A percentile compares a stretch with the other conserved stretches of the same genome.
phyloP scores from a whole-genome alignment of 2,888 invertebrate species.

The Zootermopsis nevadensis region DNA sequence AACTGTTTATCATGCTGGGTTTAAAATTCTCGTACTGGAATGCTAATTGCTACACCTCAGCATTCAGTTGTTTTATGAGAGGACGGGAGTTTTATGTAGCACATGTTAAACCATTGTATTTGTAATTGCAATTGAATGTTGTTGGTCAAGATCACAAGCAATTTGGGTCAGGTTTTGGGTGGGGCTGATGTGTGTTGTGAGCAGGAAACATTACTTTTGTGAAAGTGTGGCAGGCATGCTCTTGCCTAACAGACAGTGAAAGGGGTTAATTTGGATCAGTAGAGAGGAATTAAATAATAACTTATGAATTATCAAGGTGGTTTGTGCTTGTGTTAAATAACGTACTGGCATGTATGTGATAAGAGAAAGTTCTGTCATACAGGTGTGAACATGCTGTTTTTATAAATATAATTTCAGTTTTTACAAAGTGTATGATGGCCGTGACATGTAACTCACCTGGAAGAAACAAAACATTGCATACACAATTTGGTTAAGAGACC shows the following conservation, averaged over 20 bases:
- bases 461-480: too few relatives aligned
- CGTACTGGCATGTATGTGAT: not conserved
- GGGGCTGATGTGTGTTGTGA: not conserved
- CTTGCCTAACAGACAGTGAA: conserved; percentile 5
- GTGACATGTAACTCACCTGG: too few relatives aligned
- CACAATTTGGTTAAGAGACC: too few relatives aligned
- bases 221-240: not conserved
- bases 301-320: not conserved
- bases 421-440: too few relatives aligned
- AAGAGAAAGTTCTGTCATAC: not conserved
- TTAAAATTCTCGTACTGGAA: too few relatives aligned
- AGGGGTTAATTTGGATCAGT: not conserved
- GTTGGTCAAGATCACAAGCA: conserved; percentile 14
- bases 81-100: not conserved
- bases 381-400: too few relatives aligned
- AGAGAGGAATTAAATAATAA: not conserved
- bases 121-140: not conserved
- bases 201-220: not conserved
- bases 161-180: not conserved
- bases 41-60: too few relatives aligned
- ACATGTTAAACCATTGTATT: not conserved
- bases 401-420: too few relatives aligned
- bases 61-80: too few relatives aligned
- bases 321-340: not conserved
- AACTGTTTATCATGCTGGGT: too few relatives aligned